phyloP scores from a whole-genome alignment of 2,888 invertebrate genomes.

The Platypus cylindrus region DNA sequence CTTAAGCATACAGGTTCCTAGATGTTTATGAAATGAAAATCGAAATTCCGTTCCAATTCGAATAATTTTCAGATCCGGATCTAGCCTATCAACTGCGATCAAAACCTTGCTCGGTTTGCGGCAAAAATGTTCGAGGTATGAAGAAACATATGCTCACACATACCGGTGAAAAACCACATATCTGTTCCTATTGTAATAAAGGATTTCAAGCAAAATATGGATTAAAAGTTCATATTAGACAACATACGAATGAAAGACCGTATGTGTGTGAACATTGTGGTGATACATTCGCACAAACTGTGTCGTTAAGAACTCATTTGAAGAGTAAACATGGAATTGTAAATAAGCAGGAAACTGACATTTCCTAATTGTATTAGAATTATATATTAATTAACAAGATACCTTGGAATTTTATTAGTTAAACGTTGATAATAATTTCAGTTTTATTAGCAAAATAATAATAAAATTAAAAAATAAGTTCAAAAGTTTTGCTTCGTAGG shows the following conservation, averaged over 20 bases:
- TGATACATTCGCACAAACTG: conserved; percentile 25
- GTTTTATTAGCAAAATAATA: too few species aligned
- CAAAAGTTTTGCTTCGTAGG: too few species aligned
- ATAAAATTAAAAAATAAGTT: too few species aligned
- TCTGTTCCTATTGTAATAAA: conserved; percentile 23
- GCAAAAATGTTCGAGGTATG: conserved; percentile 24
- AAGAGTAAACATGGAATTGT: conserved; percentile 24
- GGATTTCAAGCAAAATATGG: conserved; percentile 25
- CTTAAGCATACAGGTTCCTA: conserved; percentile 22
- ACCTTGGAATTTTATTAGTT: too few species aligned
- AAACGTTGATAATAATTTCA: too few species aligned
- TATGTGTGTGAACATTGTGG: conserved; percentile 20
- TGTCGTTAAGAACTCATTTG: conserved; percentile 25
- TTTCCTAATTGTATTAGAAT: too few species aligned
- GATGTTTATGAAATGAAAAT: background rate
- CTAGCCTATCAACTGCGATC: conserved; percentile 25
- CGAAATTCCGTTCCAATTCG: background rate
- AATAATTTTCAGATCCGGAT: conserved; percentile 23
- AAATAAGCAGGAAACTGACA: too few species aligned
- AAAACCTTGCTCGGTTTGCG: conserved; percentile 24
- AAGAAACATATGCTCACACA: conserved; percentile 25
- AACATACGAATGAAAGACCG: conserved; percentile 28
- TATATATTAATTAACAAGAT: too few species aligned
- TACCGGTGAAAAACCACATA: conserved; percentile 25
- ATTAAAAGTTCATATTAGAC: conserved; percentile 23